Evolutionary conservation across 2,113 vertebrate genomes (phyloP).

Genomic region (Strix aluco): DNA sequence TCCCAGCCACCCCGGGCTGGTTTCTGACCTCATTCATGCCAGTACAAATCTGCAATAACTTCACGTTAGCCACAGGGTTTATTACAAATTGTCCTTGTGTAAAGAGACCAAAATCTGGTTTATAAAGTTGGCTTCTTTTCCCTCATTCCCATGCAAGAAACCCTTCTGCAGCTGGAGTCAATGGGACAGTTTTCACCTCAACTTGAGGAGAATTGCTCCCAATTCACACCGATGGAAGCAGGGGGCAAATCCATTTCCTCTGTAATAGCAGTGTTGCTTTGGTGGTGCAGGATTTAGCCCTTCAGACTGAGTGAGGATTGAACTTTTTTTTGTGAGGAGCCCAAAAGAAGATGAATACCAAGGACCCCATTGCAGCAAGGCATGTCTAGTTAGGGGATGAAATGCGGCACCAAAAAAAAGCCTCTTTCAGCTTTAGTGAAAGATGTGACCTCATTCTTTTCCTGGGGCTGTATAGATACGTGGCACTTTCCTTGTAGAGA

Average conservation of each 20-base stretch:
- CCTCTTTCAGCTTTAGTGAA: neutral
- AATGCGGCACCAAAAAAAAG: neutral
- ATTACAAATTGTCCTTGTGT: slow-evolving; percentile 64
- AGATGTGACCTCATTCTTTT: slow-evolving; percentile 44
- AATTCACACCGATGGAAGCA: neutral
- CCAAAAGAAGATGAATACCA: neutral
- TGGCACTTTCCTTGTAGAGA: slow-evolving; percentile 23
- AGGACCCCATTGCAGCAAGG: neutral
- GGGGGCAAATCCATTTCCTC: neutral
- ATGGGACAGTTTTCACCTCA: slow-evolving; percentile 38
- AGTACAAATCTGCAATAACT: slow-evolving; percentile 55
- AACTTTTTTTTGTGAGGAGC: neutral
- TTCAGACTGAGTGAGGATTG: neutral
- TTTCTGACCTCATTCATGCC: slow-evolving; percentile 65
- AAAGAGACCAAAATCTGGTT: slow-evolving; percentile 62
- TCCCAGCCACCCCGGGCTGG: slow-evolving; percentile 47
- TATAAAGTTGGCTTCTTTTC: slow-evolving; percentile 39
- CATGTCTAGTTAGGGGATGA: neutral
- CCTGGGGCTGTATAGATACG: neutral
- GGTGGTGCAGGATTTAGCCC: neutral
- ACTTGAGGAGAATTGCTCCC: neutral
- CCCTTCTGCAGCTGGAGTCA: neutral
- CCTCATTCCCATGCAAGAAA: slow-evolving; percentile 21
- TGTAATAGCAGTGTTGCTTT: neutral
- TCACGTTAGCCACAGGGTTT: slow-evolving; percentile 48